Evolutionary conservation across 53 echinoderm and acorn worm genomes (phyloP).

Genomic region (Mesocentrotus franciscanus): DNA sequence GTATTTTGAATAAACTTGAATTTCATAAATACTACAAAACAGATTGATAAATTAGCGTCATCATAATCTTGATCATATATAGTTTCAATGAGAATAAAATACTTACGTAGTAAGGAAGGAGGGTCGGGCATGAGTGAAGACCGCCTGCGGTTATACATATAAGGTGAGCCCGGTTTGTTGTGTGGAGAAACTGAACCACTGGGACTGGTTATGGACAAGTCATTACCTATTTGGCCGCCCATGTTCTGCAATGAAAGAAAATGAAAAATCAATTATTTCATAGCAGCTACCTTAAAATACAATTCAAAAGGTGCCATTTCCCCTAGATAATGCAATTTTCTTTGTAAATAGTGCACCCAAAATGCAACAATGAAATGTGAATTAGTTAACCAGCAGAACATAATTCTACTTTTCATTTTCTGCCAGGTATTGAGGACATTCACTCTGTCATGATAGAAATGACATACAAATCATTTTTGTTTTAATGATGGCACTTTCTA

Average conservation of each 20-base stretch:
- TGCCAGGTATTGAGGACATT: no score
- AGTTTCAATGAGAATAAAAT: neutral
- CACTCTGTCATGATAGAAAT: no score
- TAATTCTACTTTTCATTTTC: no score
- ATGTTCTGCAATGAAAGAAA: slow-evolving; percentile 55
- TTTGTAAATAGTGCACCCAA: neutral
- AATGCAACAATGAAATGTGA: no score
- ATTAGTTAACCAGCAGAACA: no score
- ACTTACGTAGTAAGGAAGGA: slow-evolving; percentile 63
- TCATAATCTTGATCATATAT: neutral
- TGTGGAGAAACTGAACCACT: slow-evolving; percentile 87
- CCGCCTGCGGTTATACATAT: slow-evolving; percentile 71
- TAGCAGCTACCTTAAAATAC: neutral
- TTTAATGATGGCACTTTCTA: no score
- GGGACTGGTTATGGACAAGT: slow-evolving; percentile 83
- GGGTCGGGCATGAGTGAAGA: slow-evolving; percentile 60
- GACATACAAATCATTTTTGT: no score
- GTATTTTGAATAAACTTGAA: neutral
- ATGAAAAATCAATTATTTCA: neutral
- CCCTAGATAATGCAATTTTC: neutral
- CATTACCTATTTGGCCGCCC: slow-evolving; percentile 67
- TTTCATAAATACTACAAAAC: neutral
- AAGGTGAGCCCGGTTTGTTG: slow-evolving; percentile 82
- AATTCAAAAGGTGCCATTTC: neutral
- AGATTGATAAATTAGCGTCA: neutral